phyloP scores from a whole-genome alignment of 2,888 invertebrate genomes.

The Drosophila diplacantha region DNA sequence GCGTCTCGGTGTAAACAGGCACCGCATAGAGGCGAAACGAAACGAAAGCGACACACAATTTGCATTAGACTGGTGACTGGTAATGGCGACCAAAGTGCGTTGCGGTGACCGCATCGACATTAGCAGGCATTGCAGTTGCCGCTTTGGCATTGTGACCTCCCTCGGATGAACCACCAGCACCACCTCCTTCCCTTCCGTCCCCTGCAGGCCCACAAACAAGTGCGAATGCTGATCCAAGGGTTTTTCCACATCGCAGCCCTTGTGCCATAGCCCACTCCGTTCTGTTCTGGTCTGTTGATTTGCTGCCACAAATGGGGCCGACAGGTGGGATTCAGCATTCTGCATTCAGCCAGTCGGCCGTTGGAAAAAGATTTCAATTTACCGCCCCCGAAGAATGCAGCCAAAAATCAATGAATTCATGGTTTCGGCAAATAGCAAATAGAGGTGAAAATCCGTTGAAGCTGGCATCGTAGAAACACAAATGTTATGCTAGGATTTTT shows the following conservation, averaged over 20 bases:
- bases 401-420: constrained; percentile 43
- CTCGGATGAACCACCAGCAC: neutral
- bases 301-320: constrained; percentile 26
- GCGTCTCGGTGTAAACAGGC: constrained; percentile 18
- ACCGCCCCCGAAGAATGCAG: neutral
- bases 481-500: neutral
- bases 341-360: constrained; percentile 8
- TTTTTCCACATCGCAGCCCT: constrained; percentile 35
- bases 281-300: constrained; percentile 35
- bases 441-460: constrained; percentile 16
- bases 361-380: constrained; percentile 22
- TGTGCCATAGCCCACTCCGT: constrained; percentile 5
- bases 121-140: constrained; percentile 26
- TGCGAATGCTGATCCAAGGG: constrained; percentile 44
- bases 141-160: constrained; percentile 11
- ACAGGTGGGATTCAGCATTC: constrained; percentile 14
- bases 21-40: constrained; percentile 2
- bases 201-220: constrained; percentile 5
- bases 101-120: constrained; percentile 30
- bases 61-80: constrained; percentile 43
- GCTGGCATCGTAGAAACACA: constrained; percentile 6
- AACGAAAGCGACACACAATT: constrained; percentile 48
- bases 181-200: neutral
- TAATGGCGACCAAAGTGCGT: constrained; percentile 35
- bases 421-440: constrained; percentile 35